Percentiles rank a stretch among this genome's conserved stretches.
These are phyloP conservation scores for Indicator maculatus DNA, from an alignment of 2,113 vertebrate species.

Conservation along the genomic window DNA sequence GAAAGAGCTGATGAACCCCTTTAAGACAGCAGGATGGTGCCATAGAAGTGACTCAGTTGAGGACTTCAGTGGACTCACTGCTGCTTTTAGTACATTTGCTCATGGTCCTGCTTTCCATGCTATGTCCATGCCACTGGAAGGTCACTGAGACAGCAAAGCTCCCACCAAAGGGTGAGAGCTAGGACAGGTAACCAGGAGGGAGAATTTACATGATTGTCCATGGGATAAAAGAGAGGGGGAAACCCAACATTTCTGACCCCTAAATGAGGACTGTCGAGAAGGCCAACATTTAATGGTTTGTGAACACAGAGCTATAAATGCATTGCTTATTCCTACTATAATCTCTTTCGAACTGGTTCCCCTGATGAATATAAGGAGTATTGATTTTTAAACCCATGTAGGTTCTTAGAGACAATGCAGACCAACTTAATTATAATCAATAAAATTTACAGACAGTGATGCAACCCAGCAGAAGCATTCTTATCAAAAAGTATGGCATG, in stretches of 20 bases:
- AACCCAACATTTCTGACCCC: neutral
- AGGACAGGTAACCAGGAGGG: neutral
- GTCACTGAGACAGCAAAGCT: neutral
- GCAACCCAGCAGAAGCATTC: constrained; percentile 73
- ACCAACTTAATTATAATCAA: constrained; percentile 84
- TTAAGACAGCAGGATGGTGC: neutral
- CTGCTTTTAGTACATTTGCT: accelerated
- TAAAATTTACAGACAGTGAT: constrained; percentile 81
- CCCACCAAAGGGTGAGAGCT: neutral
- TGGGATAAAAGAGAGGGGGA: neutral
- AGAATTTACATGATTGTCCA: neutral
- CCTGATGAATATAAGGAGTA: constrained; percentile 71
- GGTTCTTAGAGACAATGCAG: constrained; percentile 78
- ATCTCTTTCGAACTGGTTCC: constrained; percentile 64
- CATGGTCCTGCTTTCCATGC: neutral
- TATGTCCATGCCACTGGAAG: neutral
- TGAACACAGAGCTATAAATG: constrained; percentile 50
- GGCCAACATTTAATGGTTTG: constrained; percentile 37
- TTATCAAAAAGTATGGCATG: constrained; percentile 74
- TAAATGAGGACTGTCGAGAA: neutral
- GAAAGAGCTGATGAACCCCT: neutral
- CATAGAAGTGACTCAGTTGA: neutral
- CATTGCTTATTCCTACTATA: constrained; percentile 62
- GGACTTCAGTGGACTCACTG: neutral
- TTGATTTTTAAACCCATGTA: constrained; percentile 78